phyloP scores from a whole-genome alignment of 2,113 vertebrate species.

The Bambusicola thoracicus region DNA sequence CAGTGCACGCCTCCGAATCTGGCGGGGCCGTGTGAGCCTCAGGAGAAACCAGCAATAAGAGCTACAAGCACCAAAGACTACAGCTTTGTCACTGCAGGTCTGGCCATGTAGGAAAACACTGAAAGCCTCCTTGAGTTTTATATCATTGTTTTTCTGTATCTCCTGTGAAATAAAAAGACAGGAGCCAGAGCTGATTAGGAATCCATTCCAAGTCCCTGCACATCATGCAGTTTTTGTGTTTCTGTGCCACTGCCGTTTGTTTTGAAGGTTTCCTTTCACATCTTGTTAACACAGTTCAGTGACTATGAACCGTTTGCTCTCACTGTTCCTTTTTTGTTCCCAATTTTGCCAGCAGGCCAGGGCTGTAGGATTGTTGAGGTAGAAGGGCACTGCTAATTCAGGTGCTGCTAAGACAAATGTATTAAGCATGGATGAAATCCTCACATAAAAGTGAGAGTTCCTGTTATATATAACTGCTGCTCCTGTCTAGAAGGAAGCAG shows the following conservation, averaged over 20 bases:
- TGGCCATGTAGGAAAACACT: conserved; percentile 3
- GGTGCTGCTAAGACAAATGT: neutral
- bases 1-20: conserved; percentile 67
- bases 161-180: neutral
- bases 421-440: neutral
- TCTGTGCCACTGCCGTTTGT: neutral
- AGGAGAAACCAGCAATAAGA: conserved; percentile 57
- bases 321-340: neutral
- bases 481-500: neutral
- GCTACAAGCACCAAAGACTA: conserved; percentile 81
- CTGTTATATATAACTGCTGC: neutral
- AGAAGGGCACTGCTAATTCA: neutral
- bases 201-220: neutral
- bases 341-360: neutral
- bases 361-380: neutral
- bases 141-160: neutral
- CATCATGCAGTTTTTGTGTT: neutral
- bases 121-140: neutral
- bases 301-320: neutral
- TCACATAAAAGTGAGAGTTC: neutral
- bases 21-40: neutral
- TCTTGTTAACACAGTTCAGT: neutral
- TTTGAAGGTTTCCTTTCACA: neutral
- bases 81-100: conserved; percentile 90
- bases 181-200: neutral